A percentile compares a stretch with the other conserved stretches of the same genome.
Evolutionary conservation across 2,797 vertebrate species (phyloP).

Genomic region (Enoplosus armatus): DNA sequence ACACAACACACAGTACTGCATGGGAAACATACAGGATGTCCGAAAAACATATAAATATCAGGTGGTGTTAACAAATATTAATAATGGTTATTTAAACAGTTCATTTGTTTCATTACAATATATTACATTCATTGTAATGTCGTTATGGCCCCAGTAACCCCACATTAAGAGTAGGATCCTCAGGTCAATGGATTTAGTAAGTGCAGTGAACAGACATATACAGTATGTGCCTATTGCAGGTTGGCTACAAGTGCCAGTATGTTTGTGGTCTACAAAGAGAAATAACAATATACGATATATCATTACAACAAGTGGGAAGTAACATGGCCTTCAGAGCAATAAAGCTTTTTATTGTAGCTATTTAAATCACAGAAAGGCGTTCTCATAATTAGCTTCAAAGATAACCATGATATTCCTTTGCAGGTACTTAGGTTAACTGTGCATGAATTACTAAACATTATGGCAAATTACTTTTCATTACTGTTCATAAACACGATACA

Average conservation of each 20-base stretch:
- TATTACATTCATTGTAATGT: too few relatives aligned
- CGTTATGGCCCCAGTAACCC: neutral
- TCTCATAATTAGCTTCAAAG: neutral
- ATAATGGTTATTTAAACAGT: neutral
- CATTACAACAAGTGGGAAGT: neutral
- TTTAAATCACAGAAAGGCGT: neutral
- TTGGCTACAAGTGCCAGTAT: neutral
- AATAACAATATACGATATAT: neutral
- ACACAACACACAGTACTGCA: conserved; percentile 4
- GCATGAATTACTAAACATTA: neutral
- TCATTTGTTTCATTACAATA: too few relatives aligned
- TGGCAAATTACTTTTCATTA: neutral
- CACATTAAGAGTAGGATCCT: neutral
- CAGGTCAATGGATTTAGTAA: neutral
- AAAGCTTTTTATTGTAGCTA: neutral
- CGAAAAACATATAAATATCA: neutral
- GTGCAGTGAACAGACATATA: neutral
- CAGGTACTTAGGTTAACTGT: neutral
- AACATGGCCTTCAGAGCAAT: neutral
- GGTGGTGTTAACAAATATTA: neutral
- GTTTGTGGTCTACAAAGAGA: neutral
- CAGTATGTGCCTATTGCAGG: neutral
- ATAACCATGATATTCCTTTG: neutral
- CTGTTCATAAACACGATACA: too few relatives aligned
- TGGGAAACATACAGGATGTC: neutral